Conservation (phyloP, 2,888 invertebrate species). For the Cataglyphis livida region DNA sequence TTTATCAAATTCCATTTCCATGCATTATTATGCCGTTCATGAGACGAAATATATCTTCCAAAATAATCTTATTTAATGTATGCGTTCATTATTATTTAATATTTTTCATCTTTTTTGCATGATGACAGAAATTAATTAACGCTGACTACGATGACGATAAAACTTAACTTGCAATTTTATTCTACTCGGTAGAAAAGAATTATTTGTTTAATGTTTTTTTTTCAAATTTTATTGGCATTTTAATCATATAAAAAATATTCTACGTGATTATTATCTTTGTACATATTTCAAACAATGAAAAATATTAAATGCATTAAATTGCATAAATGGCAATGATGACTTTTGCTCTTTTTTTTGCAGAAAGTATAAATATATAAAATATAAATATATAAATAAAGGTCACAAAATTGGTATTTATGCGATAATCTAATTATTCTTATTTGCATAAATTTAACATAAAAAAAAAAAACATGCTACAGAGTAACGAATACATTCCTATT, state of each 20-base stretch:
- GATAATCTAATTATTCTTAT: neutral
- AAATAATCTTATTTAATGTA: conserved; percentile 14
- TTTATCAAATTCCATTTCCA: conserved; percentile 43
- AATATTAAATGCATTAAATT: neutral
- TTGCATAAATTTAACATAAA: neutral
- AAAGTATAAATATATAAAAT: conserved; percentile 1
- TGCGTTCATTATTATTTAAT: neutral
- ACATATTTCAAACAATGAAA: neutral
- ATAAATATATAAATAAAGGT: neutral
- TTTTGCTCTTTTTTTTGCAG: neutral
- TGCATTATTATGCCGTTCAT: conserved; percentile 26
- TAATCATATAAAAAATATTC: neutral
- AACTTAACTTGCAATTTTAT: neutral
- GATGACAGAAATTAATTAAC: neutral
- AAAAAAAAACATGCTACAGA: neutral
- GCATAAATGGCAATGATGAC: neutral
- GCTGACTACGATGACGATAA: neutral
- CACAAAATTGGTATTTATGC: neutral
- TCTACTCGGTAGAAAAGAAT: neutral
- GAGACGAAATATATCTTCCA: conserved; percentile 25
- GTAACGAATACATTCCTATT: neutral
- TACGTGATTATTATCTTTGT: neutral
- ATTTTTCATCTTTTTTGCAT: conserved; percentile 1
- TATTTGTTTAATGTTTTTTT: neutral
- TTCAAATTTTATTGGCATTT: neutral